These are phyloP conservation scores for Lepidurus arcticus DNA, from an alignment of 1,140 invertebrate genomes.

Conservation along the genomic window DNA sequence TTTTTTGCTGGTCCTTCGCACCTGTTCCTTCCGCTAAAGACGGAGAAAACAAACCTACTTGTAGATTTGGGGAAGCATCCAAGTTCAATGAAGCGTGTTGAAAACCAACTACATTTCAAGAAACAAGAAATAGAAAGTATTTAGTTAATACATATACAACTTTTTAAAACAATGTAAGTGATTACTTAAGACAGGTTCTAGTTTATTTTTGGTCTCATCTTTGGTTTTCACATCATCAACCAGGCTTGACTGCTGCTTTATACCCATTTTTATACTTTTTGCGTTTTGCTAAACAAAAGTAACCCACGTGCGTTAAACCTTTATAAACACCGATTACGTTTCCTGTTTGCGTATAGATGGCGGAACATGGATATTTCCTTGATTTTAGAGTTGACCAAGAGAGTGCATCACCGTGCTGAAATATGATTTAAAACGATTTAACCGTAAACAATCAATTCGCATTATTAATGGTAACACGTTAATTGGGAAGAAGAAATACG, in stretches of 20 bases:
- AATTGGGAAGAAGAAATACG: no score
- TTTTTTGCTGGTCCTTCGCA: not conserved
- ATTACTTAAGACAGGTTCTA: not conserved
- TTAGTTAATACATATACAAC: not conserved
- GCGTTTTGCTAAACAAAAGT: no score
- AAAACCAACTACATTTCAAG: not conserved
- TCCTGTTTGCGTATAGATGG: no score
- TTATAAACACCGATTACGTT: no score
- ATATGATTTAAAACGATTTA: no score
- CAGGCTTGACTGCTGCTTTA: not conserved
- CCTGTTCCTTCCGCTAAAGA: not conserved
- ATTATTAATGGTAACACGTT: no score
- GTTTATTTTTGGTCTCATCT: not conserved
- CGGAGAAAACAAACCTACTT: not conserved
- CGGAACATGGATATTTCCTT: no score
- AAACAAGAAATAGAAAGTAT: not conserved
- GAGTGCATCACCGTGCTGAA: no score
- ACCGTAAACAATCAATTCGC: no score
- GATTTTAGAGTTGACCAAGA: no score
- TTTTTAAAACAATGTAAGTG: not conserved
- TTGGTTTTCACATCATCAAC: conserved; percentile 2
- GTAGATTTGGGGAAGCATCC: not conserved
- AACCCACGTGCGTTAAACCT: no score
- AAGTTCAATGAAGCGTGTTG: not conserved
- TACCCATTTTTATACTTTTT: not conserved